Evolutionary conservation across 2,797 vertebrate species (phyloP), one percentile per base, ranked within the genome.

Genomic region (Tangara arthus): DNA sequence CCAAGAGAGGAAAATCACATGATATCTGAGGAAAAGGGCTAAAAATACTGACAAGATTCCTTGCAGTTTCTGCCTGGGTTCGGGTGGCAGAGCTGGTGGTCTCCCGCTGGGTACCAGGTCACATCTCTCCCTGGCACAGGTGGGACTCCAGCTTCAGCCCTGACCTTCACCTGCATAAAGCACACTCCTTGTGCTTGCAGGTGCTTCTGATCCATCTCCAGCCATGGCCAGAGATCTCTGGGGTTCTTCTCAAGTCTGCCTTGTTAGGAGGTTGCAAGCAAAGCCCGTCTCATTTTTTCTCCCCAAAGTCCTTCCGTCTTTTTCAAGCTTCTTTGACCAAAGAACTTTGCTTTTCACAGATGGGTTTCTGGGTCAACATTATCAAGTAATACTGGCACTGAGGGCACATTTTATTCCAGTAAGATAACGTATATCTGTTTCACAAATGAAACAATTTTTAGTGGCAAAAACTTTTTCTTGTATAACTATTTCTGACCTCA

Each of bases 291-390:
- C 9, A 0, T 2, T 30, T 87, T 92, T 82, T 21, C 10, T 66
- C 55, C 75, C 39, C 26, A 3, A 15, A 83, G n/a, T 68, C 46
- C 50, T 90, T 88, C 11, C 0, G 1, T 42, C 85, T 65, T 69
- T 91, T 94, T 64, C 84, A 77, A 18, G 53, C 8, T 78, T 35
- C 63, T 92, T 90, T 91, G 90, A 78, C 78, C 0, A 0, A 52
- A 92, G 50, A 22, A 32, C 77, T 81, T 95, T 42, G 18, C 53
- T 83, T 27, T 80, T 34, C 42, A 44, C 65, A 88, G 53, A 59
- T 10, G 5, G 7, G 16, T 88, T 95, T 93, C 79, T 94, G 82
- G 50, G 69, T 88, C 82, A 94, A 72, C 46, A 75, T 60, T 73
- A 35, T 82, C 64, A 71, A 69, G 63, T 63, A 72, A 78, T 52